phyloP scores from a whole-genome alignment of 1,140 invertebrate species.

The Penaeus indicus region DNA sequence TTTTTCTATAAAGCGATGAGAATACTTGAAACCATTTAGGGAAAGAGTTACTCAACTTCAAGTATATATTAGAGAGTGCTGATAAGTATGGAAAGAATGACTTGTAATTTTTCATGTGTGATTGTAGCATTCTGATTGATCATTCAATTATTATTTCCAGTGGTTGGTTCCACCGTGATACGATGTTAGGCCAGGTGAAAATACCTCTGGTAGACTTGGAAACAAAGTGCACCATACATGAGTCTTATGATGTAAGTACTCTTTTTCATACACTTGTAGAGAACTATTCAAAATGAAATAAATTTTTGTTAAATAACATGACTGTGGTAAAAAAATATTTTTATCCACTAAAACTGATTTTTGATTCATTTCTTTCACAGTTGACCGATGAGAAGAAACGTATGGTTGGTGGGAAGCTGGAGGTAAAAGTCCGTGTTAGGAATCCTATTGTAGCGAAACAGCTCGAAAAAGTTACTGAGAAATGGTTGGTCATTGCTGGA shows the following conservation, averaged over 20 bases:
- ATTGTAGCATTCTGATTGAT: neutral
- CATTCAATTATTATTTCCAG: conserved; percentile 72
- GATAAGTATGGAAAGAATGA: neutral
- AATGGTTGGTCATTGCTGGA: conserved; percentile 85
- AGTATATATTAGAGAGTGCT: too few species aligned
- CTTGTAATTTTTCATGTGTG: neutral
- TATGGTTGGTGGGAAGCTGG: conserved; percentile 88
- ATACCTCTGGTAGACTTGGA: conserved; percentile 89
- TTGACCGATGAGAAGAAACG: conserved; percentile 92
- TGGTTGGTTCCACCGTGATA: conserved; percentile 89
- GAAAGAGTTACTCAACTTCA: too few species aligned
- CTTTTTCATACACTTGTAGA: neutral
- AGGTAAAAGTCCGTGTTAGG: conserved; percentile 90
- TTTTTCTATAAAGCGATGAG: too few species aligned
- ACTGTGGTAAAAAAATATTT: too few species aligned
- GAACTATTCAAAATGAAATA: too few species aligned
- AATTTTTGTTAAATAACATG: too few species aligned
- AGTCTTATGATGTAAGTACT: conserved; percentile 84
- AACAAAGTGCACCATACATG: conserved; percentile 88
- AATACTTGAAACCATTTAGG: too few species aligned
- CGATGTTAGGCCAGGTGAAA: conserved; percentile 85
- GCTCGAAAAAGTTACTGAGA: conserved; percentile 89
- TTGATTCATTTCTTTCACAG: conserved; percentile 73
- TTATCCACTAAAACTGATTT: too few species aligned
- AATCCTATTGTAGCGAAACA: conserved; percentile 92